Conservation (phyloP, 2,113 vertebrate species). For the Megalops atlanticus region DNA sequence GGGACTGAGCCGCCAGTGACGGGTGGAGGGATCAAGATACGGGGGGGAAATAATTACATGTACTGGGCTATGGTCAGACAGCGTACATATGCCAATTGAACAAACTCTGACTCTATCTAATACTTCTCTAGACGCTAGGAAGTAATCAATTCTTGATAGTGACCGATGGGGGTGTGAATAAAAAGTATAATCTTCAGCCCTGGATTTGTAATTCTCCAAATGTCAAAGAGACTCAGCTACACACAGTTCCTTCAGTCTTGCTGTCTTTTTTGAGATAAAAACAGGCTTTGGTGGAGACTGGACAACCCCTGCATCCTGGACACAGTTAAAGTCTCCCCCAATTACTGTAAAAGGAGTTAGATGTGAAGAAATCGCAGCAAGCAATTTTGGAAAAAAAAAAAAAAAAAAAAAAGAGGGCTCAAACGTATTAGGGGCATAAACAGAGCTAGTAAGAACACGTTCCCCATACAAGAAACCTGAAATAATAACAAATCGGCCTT, state of each 20-base stretch:
- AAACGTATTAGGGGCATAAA: neutral
- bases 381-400: too few species aligned
- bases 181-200: too few species aligned
- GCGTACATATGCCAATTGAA: too few species aligned
- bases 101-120: too few species aligned
- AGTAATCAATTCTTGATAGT: too few species aligned
- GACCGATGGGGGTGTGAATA: too few species aligned
- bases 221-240: neutral
- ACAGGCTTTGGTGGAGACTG: neutral
- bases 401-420: neutral
- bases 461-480: neutral
- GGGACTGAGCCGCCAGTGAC: too few species aligned
- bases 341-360: neutral
- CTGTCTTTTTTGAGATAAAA: neutral
- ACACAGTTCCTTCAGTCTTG: neutral
- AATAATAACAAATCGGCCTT: too few species aligned
- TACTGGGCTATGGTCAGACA: too few species aligned
- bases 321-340: neutral
- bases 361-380: neutral
- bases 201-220: neutral
- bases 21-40: too few species aligned
- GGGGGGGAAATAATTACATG: too few species aligned
- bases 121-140: too few species aligned
- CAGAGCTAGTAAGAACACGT: neutral
- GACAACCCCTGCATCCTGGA: neutral